These are phyloP conservation scores for Pelvicachromis taeniatus DNA, from an alignment of 2,113 vertebrate species.

Conservation along the genomic window DNA sequence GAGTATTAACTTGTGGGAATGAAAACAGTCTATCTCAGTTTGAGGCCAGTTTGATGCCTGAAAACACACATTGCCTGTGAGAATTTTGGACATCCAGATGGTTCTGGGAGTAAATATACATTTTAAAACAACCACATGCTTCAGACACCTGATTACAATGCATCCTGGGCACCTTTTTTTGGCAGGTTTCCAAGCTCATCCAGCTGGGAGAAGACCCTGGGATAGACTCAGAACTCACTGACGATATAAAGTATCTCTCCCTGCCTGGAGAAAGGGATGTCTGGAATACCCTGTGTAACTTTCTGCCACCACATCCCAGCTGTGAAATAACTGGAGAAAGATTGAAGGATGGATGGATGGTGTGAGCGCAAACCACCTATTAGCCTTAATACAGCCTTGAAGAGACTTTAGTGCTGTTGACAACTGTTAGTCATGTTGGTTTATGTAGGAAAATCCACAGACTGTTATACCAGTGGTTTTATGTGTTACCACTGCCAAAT, in stretches of 20 bases:
- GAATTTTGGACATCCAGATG: neutral
- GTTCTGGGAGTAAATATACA: neutral
- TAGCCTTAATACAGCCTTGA: neutral
- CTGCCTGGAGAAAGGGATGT: fast-evolving
- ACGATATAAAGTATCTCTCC: neutral
- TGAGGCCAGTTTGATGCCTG: neutral
- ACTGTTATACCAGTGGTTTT: neutral
- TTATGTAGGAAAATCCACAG: neutral
- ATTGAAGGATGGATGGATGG: neutral
- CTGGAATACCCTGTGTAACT: neutral
- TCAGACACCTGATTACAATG: neutral
- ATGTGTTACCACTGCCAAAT: neutral
- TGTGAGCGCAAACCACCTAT: neutral
- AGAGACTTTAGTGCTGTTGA: neutral
- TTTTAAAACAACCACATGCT: neutral
- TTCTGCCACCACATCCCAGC: neutral
- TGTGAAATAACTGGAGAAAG: neutral
- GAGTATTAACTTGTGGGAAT: neutral
- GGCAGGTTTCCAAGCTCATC: neutral
- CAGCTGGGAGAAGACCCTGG: neutral
- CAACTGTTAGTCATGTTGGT: fast-evolving
- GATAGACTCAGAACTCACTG: neutral
- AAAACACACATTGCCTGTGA: neutral
- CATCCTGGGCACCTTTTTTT: neutral
- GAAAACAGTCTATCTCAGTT: neutral